These are phyloP conservation scores for Polia nebulosa DNA, from an alignment of 2,888 invertebrate genomes.

Conservation along the genomic window DNA sequence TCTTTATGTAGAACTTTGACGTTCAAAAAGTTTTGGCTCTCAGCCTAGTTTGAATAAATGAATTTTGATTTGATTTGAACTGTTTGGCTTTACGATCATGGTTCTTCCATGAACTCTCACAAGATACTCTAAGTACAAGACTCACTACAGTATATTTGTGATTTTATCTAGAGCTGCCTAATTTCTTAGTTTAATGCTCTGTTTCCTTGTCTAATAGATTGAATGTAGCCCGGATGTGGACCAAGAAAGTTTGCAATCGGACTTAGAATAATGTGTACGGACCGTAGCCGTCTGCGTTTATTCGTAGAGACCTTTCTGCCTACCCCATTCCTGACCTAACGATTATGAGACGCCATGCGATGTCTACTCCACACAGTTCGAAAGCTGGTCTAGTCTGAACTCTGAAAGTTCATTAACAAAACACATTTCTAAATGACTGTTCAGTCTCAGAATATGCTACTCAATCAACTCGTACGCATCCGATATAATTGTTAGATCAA, in stretches of 20 bases:
- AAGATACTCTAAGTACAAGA: background rate
- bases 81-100: background rate
- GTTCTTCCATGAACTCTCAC: background rate
- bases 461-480: conserved; percentile 36
- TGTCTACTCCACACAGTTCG: conserved; percentile 32
- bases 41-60: no score
- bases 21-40: no score
- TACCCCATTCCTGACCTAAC: conserved; percentile 25
- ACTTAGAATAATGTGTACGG: conserved; percentile 34
- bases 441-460: conserved; percentile 21
- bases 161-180: no score
- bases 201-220: conserved; percentile 35
- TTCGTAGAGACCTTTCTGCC: conserved; percentile 5
- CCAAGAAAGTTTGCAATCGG: conserved; percentile 44
- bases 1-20: no score
- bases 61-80: no score
- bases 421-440: conserved; percentile 25
- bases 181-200: conserved; percentile 46
- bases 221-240: conserved; percentile 41
- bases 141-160: background rate
- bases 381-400: conserved; percentile 27
- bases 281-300: conserved; percentile 22
- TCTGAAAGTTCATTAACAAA: conserved; percentile 15
- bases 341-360: conserved; percentile 17
- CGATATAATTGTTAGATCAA: conserved; percentile 57